Evolutionary conservation across 2,113 vertebrate species (phyloP).

Genomic region (Burhinus bistriatus): DNA sequence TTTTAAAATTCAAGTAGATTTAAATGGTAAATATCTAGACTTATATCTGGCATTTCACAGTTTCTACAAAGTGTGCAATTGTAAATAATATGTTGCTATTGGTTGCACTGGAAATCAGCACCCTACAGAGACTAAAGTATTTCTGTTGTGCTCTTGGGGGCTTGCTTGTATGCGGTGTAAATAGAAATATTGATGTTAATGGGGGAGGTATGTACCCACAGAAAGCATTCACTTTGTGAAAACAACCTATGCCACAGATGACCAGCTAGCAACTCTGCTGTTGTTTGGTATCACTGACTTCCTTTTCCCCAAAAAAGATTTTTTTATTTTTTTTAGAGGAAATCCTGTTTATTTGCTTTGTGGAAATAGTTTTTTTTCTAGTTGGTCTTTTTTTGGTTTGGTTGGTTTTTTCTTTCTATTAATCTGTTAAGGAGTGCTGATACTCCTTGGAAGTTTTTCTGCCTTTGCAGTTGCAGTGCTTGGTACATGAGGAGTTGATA

Average conservation of each 20-base stretch:
- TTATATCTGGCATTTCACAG: background rate
- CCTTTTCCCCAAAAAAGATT: background rate
- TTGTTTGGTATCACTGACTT: background rate
- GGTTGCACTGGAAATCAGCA: background rate
- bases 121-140: background rate
- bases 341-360: conserved; percentile 1
- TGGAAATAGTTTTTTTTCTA: background rate
- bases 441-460: background rate
- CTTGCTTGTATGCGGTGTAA: background rate
- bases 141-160: background rate
- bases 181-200: background rate
- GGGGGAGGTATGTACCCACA: background rate
- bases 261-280: background rate
- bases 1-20: background rate
- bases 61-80: background rate
- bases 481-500: background rate
- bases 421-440: background rate
- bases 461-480: background rate
- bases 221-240: background rate
- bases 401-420: background rate
- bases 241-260: background rate
- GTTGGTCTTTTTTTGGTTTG: background rate
- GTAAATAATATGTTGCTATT: background rate
- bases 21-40: background rate
- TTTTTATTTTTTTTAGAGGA: background rate